phyloP scores from a whole-genome alignment of 1,140 invertebrate genomes.

The Teleopsis dalmanni region DNA sequence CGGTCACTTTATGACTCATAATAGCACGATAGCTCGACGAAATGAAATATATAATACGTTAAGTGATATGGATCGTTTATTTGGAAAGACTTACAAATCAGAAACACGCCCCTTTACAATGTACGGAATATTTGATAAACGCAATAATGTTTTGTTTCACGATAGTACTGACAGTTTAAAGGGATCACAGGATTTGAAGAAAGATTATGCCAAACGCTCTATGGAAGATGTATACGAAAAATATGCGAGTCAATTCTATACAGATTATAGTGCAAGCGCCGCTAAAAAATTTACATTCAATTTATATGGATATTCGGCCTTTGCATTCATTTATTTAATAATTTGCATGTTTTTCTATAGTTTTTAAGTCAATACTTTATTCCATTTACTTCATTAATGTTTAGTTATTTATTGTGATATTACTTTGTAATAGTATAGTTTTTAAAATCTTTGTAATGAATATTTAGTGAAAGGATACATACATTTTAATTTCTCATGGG shows the following conservation, averaged over 20 bases:
- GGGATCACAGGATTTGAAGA: slow-evolving; percentile 41
- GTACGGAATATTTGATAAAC: slow-evolving; percentile 57
- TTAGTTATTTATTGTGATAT: no score
- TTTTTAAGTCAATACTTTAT: no score
- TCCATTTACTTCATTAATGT: no score
- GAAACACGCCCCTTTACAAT: slow-evolving; percentile 56
- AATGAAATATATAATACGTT: slow-evolving; percentile 61
- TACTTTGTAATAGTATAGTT: no score
- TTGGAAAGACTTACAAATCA: slow-evolving; percentile 55
- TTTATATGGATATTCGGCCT: no score
- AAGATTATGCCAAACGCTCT: slow-evolving; percentile 27
- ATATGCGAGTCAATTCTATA: slow-evolving; percentile 13
- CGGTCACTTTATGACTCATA: slow-evolving; percentile 54
- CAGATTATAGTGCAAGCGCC: neutral
- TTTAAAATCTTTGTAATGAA: no score
- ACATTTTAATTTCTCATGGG: no score
- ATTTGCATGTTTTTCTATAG: no score
- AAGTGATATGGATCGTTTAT: slow-evolving; percentile 57
- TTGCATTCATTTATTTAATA: no score
- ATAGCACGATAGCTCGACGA: slow-evolving; percentile 48
- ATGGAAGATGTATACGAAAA: slow-evolving; percentile 37
- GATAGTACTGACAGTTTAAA: slow-evolving; percentile 52
- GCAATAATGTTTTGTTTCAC: slow-evolving; percentile 58
- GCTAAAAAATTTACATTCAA: no score
- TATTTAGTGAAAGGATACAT: no score